Percentiles rank a stretch among this genome's conserved stretches.
These are phyloP conservation scores for Menura novaehollandiae DNA, from an alignment of 2,113 vertebrate genomes.

Conservation along the genomic window DNA sequence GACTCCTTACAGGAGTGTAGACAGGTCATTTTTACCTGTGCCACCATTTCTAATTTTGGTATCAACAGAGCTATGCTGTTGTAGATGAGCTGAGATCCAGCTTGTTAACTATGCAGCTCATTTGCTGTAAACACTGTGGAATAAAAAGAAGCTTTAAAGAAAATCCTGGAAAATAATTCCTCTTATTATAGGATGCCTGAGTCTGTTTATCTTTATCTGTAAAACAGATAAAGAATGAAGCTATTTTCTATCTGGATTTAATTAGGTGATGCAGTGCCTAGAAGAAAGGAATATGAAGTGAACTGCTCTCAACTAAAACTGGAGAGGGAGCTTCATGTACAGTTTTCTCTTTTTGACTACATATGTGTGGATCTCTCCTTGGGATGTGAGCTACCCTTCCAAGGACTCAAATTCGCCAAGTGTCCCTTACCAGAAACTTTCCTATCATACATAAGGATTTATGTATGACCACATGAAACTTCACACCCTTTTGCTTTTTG, in stretches of 20 bases:
- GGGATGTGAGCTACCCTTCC: neutral
- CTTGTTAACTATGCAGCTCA: neutral
- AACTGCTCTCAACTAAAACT: neutral
- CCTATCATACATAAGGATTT: neutral
- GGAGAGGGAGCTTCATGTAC: fast-evolving
- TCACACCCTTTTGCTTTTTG: neutral
- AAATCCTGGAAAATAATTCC: neutral
- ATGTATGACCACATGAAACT: neutral
- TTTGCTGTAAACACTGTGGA: neutral
- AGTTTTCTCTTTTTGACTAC: neutral
- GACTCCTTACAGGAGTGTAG: neutral
- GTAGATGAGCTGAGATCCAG: neutral
- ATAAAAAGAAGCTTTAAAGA: neutral
- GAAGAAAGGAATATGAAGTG: neutral
- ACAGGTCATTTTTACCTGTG: neutral
- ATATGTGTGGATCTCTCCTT: neutral
- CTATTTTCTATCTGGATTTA: neutral
- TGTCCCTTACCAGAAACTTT: neutral
- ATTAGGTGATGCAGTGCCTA: neutral
- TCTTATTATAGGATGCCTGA: neutral
- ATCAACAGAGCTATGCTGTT: neutral
- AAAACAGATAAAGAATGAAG: neutral
- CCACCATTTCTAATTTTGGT: neutral
- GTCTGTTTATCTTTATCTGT: neutral
- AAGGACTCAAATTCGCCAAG: neutral